Conservation (phyloP, 2,113 vertebrate species). For the Oenanthe melanoleuca region DNA sequence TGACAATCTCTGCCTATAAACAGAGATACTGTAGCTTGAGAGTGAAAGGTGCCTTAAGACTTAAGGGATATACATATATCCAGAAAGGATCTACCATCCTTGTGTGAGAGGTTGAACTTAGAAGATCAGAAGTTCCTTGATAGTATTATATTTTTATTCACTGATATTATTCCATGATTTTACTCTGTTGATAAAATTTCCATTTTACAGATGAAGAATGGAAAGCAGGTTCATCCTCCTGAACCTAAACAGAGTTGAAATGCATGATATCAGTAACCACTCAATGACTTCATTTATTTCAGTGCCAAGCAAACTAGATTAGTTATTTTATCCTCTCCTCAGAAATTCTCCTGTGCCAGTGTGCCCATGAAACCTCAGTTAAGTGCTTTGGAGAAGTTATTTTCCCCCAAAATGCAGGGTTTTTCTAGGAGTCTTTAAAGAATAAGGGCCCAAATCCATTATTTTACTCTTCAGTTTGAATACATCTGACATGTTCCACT, state of each 20-base stretch:
- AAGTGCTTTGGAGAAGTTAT: neutral
- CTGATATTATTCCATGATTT: neutral
- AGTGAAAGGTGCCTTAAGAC: neutral
- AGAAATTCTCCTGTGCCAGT: neutral
- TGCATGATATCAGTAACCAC: neutral
- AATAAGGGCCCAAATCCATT: neutral
- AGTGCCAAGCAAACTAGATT: neutral
- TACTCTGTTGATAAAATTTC: neutral
- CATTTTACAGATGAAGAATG: neutral
- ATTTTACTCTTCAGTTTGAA: slow-evolving; percentile 16
- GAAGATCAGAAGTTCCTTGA: neutral
- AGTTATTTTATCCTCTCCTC: neutral
- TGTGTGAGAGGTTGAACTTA: neutral
- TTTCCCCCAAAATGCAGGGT: neutral
- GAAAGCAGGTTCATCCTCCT: neutral
- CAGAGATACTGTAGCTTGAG: neutral
- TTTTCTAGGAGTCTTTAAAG: neutral
- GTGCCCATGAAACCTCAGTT: neutral
- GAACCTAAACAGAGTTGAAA: neutral
- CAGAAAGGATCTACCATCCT: neutral
- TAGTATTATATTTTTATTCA: neutral
- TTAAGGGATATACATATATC: neutral
- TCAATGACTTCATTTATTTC: neutral
- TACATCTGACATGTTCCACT: neutral
- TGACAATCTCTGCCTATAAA: neutral